A percentile compares a stretch with the other conserved stretches of the same genome.
Conservation (phyloP, 2,113 vertebrate genomes). For the Kobus ellipsiprymnus region DNA sequence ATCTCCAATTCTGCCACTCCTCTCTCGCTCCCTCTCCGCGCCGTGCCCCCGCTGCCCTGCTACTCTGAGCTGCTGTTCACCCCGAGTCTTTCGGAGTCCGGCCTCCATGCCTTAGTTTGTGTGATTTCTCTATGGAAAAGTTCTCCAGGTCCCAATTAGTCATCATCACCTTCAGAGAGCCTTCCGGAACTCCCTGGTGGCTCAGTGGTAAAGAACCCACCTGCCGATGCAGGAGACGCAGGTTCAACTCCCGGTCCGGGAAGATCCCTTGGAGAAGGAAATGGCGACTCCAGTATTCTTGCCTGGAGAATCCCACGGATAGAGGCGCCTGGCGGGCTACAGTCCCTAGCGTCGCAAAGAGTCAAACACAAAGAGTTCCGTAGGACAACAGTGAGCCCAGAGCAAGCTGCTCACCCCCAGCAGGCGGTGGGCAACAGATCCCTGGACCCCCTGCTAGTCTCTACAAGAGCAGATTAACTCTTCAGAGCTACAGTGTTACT, state of each 20-base stretch:
- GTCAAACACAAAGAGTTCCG: background rate
- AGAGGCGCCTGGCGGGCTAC: background rate
- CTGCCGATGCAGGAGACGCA: background rate
- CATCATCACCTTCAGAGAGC: background rate
- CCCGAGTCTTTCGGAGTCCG: background rate
- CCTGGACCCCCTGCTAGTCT: background rate
- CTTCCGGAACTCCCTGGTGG: background rate
- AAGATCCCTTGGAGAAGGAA: background rate
- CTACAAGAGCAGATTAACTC: background rate
- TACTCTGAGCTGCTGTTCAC: background rate
- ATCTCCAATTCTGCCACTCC: background rate
- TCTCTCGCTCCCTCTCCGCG: background rate
- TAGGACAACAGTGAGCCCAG: background rate
- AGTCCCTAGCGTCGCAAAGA: rapidly evolving
- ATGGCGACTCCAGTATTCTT: background rate
- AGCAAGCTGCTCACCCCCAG: background rate
- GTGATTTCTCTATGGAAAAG: background rate
- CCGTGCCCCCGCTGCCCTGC: rapidly evolving
- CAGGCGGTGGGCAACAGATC: background rate
- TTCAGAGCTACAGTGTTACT: background rate
- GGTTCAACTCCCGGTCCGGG: background rate
- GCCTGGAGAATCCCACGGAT: background rate
- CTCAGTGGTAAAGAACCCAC: background rate
- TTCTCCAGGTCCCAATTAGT: background rate
- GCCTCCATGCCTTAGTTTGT: background rate